Base-by-base conservation (phyloP, 2,888 invertebrate genomes). In the Papilio gigon region DNA sequence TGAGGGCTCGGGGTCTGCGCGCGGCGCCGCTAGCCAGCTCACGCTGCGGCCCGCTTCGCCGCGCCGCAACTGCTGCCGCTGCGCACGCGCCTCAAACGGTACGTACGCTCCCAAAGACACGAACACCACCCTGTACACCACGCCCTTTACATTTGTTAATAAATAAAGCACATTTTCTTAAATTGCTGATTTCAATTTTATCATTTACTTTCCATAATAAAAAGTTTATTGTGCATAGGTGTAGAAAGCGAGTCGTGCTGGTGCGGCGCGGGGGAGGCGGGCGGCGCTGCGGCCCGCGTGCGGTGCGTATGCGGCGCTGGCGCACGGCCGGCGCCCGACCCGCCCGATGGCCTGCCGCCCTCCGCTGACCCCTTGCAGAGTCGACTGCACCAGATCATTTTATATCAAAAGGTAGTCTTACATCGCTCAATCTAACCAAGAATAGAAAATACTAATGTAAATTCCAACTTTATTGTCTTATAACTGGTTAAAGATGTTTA, bases 371-470 rank as follows among this genome's bases (percentile, higher is more conserved):
- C 95, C 71, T 92, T 95, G 73, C 97, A 97, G 86, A 94, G 94
- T 73, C 90, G 97, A 73, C 93, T 98, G 79, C 95, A 95, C 82
- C 96, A 97, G 87, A 95, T 98, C 79, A 95, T 97, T 77, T 93
- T 95, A 69, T 95, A 96, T 75, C 95, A 96, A 83, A 95, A 95
- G 94, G 97, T 96, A 80, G 53, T 72, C 63, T 11, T 5, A 37
- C 37, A 37, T 37, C 37, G 12, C n/a, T n/a, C n/a, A n/a, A n/a
- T n/a, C n/a, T n/a, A n/a, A n/a, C n/a, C n/a, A n/a, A n/a, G n/a
- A n/a, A n/a, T 3, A 37, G 2, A 35, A 8, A 0, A 35, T 2
- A 11, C 33, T 5, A 35, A 35, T 35, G 8, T 0, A 8, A 6
- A 6, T 8, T 4, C 33, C 8, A 1, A 35, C 11, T 35, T 35